Conservation (phyloP, 2,888 invertebrate species). For the Meghimatium bilineatum region DNA sequence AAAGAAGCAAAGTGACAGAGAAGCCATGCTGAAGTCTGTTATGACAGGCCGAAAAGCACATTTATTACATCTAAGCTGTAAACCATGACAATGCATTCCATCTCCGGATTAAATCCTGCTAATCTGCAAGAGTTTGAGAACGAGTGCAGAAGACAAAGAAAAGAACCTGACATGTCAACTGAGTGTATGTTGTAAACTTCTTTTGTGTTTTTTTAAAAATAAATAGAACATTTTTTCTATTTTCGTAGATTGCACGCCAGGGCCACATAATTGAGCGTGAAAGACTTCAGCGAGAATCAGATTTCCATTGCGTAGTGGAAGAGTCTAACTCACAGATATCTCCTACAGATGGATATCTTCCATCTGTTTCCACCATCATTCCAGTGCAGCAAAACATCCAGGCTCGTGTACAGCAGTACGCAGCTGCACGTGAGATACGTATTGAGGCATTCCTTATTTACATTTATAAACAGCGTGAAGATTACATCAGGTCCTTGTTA, state of each 20-base stretch:
- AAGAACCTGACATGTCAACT: no score
- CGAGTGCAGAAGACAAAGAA: no score
- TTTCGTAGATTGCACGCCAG: conserved; percentile 63
- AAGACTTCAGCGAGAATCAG: conserved; percentile 61
- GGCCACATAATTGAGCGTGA: conserved; percentile 57
- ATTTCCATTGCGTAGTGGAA: conserved; percentile 60
- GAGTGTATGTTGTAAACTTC: no score
- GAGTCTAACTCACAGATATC: conserved; percentile 37
- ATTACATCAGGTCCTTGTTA: conserved; percentile 54
- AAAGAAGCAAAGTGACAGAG: no score
- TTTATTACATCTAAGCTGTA: no score
- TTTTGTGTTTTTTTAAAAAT: no score
- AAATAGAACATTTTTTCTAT: not conserved
- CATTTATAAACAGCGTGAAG: conserved; percentile 56
- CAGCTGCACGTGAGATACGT: conserved; percentile 57
- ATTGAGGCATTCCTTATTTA: conserved; percentile 60
- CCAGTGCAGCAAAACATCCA: conserved; percentile 48
- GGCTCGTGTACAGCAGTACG: conserved; percentile 57
- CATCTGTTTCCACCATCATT: conserved; percentile 1
- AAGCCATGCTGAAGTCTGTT: no score
- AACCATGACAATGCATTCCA: no score
- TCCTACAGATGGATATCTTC: no score
- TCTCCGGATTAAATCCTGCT: no score
- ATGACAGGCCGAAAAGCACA: no score
- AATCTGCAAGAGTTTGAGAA: no score